Percentiles rank a stretch among this genome's conserved stretches.
These are phyloP conservation scores for Hormaphis cornu DNA, from an alignment of 1,140 invertebrate genomes.

Conservation along the genomic window DNA sequence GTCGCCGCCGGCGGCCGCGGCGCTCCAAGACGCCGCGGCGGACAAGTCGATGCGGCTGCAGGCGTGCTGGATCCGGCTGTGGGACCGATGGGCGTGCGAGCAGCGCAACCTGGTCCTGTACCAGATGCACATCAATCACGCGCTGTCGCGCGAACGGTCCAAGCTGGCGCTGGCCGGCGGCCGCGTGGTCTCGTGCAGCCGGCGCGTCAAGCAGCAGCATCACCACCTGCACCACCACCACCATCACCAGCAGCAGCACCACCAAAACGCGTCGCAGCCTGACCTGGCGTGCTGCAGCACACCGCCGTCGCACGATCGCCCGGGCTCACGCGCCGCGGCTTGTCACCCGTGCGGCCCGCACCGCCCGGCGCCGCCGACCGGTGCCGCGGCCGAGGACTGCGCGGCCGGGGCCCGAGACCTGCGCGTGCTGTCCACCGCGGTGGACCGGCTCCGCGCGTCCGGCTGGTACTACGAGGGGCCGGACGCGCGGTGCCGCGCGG, in stretches of 20 bases:
- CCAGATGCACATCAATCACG: constrained; percentile 28
- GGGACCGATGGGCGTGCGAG: constrained; percentile 24
- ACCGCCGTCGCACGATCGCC: not conserved
- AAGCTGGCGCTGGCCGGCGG: constrained; percentile 21
- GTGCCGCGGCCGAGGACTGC: not conserved
- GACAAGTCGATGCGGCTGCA: constrained; percentile 7
- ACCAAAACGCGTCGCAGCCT: not conserved
- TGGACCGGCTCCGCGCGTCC: not conserved
- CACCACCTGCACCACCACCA: no score
- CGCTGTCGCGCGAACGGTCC: constrained; percentile 15
- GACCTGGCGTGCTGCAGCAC: not conserved
- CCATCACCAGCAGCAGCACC: not conserved
- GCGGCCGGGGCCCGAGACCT: not conserved
- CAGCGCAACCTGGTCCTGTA: constrained; percentile 18
- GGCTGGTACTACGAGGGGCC: constrained; percentile 20
- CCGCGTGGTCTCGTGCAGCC: constrained; percentile 2
- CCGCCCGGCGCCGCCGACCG: not conserved
- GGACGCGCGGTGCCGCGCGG: not conserved
- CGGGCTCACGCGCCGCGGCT: not conserved
- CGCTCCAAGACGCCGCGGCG: not conserved
- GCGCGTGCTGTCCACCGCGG: not conserved
- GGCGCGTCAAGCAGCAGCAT: not conserved
- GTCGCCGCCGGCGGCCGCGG: not conserved
- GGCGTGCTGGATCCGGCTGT: constrained; percentile 19
- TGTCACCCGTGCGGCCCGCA: not conserved